phyloP scores from a whole-genome alignment of 2,797 vertebrate species.

The Chaetophractus vellerosus region DNA sequence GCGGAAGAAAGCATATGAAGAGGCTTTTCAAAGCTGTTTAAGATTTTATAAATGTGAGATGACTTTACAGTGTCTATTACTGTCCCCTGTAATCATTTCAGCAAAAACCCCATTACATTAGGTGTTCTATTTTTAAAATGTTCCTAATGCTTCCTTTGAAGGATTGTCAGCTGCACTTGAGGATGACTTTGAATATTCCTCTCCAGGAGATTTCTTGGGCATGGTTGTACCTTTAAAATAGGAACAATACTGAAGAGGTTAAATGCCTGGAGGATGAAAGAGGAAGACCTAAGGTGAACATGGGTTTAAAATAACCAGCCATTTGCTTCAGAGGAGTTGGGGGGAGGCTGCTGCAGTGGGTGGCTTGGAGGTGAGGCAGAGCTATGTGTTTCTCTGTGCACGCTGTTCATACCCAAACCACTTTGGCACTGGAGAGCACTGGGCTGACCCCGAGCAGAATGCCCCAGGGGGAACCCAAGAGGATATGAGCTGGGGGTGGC shows the following conservation, averaged over 20 bases:
- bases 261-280: slow-evolving; percentile 77
- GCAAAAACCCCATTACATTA: slow-evolving; percentile 47
- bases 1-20: not conserved
- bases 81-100: not conserved
- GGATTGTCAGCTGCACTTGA: slow-evolving; percentile 61
- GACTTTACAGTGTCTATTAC: slow-evolving; percentile 49
- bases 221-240: slow-evolving; percentile 57
- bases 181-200: slow-evolving; percentile 59
- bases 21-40: slow-evolving; percentile 45
- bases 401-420: not conserved
- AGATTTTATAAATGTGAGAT: slow-evolving; percentile 37
- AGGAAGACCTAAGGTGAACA: slow-evolving; percentile 80
- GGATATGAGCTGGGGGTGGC: not conserved
- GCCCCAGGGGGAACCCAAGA: not conserved
- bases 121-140: slow-evolving; percentile 71
- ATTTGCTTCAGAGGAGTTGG: not conserved
- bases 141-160: slow-evolving; percentile 43
- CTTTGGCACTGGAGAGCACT: not conserved
- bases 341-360: not conserved
- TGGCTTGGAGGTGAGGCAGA: not conserved
- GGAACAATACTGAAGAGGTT: slow-evolving; percentile 66
- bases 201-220: slow-evolving; percentile 31
- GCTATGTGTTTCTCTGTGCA: slow-evolving; percentile 11
- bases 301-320: slow-evolving; percentile 61
- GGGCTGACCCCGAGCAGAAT: not conserved